Conservation (phyloP, 2,888 invertebrate genomes). For the Archips xylosteana region DNA sequence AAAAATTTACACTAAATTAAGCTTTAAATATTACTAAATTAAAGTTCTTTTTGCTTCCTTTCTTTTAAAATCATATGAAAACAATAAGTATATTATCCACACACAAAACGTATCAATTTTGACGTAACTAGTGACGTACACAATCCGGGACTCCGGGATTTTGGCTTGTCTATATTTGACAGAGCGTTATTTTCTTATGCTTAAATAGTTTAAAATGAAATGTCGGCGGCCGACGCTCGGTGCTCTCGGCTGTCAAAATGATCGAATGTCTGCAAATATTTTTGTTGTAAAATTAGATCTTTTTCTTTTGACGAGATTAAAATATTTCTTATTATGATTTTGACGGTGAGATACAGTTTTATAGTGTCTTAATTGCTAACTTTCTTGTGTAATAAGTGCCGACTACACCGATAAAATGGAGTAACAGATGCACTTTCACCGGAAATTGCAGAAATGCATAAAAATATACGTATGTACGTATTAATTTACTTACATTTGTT, state of each 20-base stretch:
- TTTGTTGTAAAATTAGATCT: not conserved
- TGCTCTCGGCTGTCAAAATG: not conserved
- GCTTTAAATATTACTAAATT: accelerated
- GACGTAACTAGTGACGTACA: constrained; percentile 22
- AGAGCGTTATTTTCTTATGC: not conserved
- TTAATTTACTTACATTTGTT: not conserved
- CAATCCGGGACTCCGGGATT: constrained; percentile 1
- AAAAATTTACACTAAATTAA: not conserved
- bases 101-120: constrained; percentile 3
- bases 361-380: not conserved
- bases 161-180: not conserved
- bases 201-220: not conserved
- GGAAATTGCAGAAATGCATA: not conserved
- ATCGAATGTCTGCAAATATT: not conserved
- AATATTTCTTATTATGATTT: not conserved
- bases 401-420: not conserved
- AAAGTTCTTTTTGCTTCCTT: not conserved
- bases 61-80: not conserved
- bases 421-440: not conserved
- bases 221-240: not conserved
- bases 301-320: not conserved
- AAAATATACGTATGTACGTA: not conserved
- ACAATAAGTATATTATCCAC: not conserved
- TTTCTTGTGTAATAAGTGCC: not conserved
- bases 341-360: not conserved